Evolutionary conservation across 2,888 invertebrate genomes (phyloP), one percentile per base, ranked within the genome.

Genomic region (Thereva unica): DNA sequence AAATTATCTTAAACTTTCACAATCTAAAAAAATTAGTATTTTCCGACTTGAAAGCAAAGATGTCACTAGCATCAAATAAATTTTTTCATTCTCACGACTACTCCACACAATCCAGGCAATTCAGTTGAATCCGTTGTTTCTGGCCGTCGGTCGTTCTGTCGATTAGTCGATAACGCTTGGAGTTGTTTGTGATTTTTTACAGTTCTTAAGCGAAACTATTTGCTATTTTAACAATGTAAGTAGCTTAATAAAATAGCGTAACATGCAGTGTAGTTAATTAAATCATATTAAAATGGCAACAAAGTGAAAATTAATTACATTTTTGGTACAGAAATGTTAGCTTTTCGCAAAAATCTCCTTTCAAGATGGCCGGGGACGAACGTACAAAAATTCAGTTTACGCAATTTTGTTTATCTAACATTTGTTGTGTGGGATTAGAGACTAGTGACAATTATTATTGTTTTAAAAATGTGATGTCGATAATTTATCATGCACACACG

Each of bases 361-460:
- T 52, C 68, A 68, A 68, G 66, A 68, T 68, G 68, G 68, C 68
- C 65, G 68, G 65, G 42, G 50, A 53, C 45, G n/a, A 10, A 45
- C 49, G 23, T 23, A 23, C 23, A 23, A 23, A n/a, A 38, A 41
- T 44, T 49, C 23, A 63, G 63, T 63, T 63, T 63, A 63, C 63
- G 63, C 63, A 63, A 63, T 63, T 50, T 63, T 63, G 63, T 63
- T 63, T 63, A 63, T 63, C 52, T 52, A 41, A 52, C 50, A 41
- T 40, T 8, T 2, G 5, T n/a, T 10, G n/a, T 10, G n/a, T n/a
- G 12, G 12, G 10, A 10, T n/a, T 23, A 23, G n/a, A n/a, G n/a
- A n/a, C n/a, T 23, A 23, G 23, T 23, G 23, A 23, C 23, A 23
- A 23, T 23, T 23, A 23, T 23, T 23, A 23, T 23, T 23, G 23